A percentile compares a stretch with the other conserved stretches of the same genome.
Conservation (phyloP, 1,140 invertebrate genomes). For the Argopecten irradians region DNA sequence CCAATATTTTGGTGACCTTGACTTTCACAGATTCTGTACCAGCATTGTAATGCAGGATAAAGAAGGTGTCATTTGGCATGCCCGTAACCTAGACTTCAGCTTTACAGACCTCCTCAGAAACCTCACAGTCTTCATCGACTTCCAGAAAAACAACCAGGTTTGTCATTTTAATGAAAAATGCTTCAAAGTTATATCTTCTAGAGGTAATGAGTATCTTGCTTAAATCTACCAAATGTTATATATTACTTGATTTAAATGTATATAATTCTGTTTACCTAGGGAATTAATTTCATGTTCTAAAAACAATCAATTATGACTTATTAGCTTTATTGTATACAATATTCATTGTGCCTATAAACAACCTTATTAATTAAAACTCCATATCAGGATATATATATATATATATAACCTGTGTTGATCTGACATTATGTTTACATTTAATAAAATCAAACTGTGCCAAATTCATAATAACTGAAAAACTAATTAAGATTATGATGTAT, state of each 20-base stretch:
- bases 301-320: too few species aligned
- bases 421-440: background rate
- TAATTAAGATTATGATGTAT: background rate
- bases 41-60: constrained; percentile 71
- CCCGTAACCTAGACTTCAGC: constrained; percentile 71
- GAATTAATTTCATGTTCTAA: too few species aligned
- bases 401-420: background rate
- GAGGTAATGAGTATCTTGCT: background rate
- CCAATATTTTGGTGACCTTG: background rate
- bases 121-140: constrained; percentile 68
- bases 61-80: constrained; percentile 70
- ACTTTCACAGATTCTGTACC: constrained; percentile 67
- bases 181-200: background rate
- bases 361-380: too few species aligned
- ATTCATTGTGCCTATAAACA: too few species aligned
- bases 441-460: background rate
- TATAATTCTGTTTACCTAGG: background rate
- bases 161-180: background rate
- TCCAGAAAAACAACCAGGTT: constrained; percentile 48
- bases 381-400: too few species aligned
- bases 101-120: constrained; percentile 66
- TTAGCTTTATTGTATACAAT: too few species aligned
- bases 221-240: background rate
- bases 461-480: too few species aligned
- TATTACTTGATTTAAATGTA: background rate